Evolutionary conservation across 2,888 invertebrate species (phyloP), one percentile per base, ranked within the genome.

Genomic region (Chrysomela aeneicollis): DNA sequence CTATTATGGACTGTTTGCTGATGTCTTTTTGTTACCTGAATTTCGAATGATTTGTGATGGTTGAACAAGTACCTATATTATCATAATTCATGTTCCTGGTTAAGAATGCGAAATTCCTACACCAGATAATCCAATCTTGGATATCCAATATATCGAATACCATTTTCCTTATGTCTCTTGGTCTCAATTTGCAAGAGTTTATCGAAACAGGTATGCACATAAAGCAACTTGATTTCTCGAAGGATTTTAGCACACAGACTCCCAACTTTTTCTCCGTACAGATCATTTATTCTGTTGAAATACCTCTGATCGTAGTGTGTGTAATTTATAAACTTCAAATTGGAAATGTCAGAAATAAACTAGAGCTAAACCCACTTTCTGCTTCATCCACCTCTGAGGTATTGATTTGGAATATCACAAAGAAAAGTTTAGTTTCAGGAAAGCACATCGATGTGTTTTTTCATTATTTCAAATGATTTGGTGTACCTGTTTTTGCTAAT

Each of bases 251-350:
- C 46, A 57, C 46, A 57, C 15, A 57, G 57, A 42, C 42, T 57
- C 46, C 22, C 10, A 57, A 57, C 46, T 57, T 57, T 57, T 57
- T 57, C 46, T 57, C 17, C 46, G 42, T 57, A 42, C 57, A 57
- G 42, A 46, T 46, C 57, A 57, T 57, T 57, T 26, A 26, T 26
- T 26, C 26, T 17, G 57, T 46, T 26, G 21, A 32, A 46, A 57
- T 37, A 22, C 47, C 32, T 10, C 46, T 58, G 61, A 15, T 42
- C 15, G 42, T 66, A 69, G 67, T 69, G 61, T 69, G 63, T 69
- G 52, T 71, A 69, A 71, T 71, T 71, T 69, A 67, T 69, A 71
- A 71, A 71, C 61, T 71, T 71, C 66, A 71, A 69, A 71, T 71
- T 69, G 71, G 67, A 70, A 69, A 69, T 49, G 67, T 64, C 69